Conservation (phyloP, 64 coral and sea anemone species). For the Pocillopora verrucosa region DNA sequence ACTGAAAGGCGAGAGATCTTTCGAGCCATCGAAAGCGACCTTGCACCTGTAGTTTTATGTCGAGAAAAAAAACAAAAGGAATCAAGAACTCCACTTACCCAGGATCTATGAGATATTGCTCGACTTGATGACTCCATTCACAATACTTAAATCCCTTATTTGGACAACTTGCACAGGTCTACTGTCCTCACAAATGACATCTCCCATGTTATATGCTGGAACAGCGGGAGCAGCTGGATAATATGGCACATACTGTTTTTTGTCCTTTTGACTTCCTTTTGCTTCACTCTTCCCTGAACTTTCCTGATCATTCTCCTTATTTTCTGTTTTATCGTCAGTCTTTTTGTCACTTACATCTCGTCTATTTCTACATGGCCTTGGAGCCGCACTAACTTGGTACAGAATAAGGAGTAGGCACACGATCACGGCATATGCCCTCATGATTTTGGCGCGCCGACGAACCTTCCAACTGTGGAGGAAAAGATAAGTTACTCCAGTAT, state of each 20-base stretch:
- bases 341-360: conserved; percentile 20
- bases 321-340: conserved; percentile 3
- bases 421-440: background rate
- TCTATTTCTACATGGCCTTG: conserved; percentile 26
- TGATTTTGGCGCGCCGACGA: background rate
- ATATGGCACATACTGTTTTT: conserved; percentile 26
- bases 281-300: background rate
- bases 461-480: background rate
- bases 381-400: conserved; percentile 11
- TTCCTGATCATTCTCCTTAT: background rate
- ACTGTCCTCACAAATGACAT: conserved; percentile 5
- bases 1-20: background rate
- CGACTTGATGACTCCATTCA: conserved; percentile 27
- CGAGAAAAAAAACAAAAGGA: background rate
- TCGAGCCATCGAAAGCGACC: background rate
- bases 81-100: background rate
- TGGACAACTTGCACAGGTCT: conserved; percentile 31
- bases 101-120: conserved; percentile 21
- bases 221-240: background rate
- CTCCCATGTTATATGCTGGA: conserved; percentile 14
- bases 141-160: conserved; percentile 45
- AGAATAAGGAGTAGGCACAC: conserved; percentile 26
- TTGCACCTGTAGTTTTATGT: background rate
- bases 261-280: conserved; percentile 1
- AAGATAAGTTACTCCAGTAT: background rate